phyloP scores from a whole-genome alignment of 2,888 invertebrate genomes.

The Vanessa cardui region DNA sequence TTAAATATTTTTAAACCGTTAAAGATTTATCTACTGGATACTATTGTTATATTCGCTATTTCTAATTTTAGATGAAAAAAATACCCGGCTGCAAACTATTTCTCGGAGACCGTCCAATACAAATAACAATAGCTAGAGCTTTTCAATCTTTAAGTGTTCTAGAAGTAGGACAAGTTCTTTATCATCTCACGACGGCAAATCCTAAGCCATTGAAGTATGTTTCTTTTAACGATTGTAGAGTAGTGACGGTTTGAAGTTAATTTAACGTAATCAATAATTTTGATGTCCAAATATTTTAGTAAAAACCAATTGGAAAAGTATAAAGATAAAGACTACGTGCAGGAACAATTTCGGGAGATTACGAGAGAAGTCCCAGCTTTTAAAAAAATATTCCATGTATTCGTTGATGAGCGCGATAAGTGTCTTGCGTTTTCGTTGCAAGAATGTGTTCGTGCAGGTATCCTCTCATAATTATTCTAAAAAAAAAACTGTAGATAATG shows the following conservation, averaged over 20 bases:
- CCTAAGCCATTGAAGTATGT: slow-evolving; percentile 72
- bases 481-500: too few relatives aligned
- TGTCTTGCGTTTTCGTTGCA: slow-evolving; percentile 76
- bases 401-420: slow-evolving; percentile 76
- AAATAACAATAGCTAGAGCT: slow-evolving; percentile 75
- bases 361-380: slow-evolving; percentile 74
- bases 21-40: too few relatives aligned
- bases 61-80: slow-evolving; percentile 67
- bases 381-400: slow-evolving; percentile 77
- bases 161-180: slow-evolving; percentile 74
- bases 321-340: slow-evolving; percentile 73
- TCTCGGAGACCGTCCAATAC: slow-evolving; percentile 75
- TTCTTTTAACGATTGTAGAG: background rate
- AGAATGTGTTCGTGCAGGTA: slow-evolving; percentile 71
- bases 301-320: slow-evolving; percentile 68
- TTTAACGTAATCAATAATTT: too few relatives aligned
- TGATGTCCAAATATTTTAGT: slow-evolving; percentile 47
- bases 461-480: background rate
- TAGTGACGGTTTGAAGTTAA: background rate
- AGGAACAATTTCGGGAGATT: slow-evolving; percentile 75
- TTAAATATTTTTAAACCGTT: background rate
- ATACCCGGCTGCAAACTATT: slow-evolving; percentile 77
- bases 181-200: slow-evolving; percentile 68
- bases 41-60: background rate
- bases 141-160: slow-evolving; percentile 71